These are phyloP conservation scores for Semotilus atromaculatus DNA, from an alignment of 2,797 vertebrate species.

Conservation along the genomic window DNA sequence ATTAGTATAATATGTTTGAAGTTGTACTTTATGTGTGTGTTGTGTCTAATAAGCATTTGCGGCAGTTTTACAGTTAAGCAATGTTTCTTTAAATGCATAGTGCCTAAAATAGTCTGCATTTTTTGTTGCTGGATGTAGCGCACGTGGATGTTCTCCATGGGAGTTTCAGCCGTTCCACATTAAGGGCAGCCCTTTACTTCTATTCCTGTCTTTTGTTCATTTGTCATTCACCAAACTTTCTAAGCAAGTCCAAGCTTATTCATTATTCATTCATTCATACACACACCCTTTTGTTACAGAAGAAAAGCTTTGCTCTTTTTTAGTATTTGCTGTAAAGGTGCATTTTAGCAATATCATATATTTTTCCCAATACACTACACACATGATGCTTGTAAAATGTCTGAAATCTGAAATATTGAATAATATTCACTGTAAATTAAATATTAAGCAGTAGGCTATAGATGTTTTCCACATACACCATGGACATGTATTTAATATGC, in stretches of 20 bases:
- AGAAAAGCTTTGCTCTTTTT: conserved; percentile 5
- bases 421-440: not conserved
- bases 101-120: conserved; percentile 18
- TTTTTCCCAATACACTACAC: no score
- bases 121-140: conserved; percentile 28
- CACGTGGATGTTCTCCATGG: conserved; percentile 25
- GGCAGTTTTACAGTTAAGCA: not conserved
- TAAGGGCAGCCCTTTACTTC: conserved; percentile 25
- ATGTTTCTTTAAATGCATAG: conserved; percentile 22
- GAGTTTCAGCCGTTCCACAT: conserved; percentile 24
- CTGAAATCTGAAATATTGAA: not conserved
- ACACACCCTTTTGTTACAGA: conserved; percentile 4
- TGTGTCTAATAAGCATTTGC: not conserved
- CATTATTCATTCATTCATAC: conserved; percentile 27
- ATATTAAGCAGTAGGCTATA: not conserved
- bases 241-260: conserved; percentile 33
- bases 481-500: not conserved
- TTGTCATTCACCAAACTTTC: conserved; percentile 31
- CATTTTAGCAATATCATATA: not conserved
- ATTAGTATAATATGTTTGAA: not conserved
- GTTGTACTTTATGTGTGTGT: not conserved
- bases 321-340: not conserved
- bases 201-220: conserved; percentile 35
- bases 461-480: not conserved
- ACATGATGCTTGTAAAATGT: not conserved